Evolutionary conservation across 2,888 invertebrate species (phyloP), one percentile per base, ranked within the genome.

Genomic region (Steromphala cineraria): DNA sequence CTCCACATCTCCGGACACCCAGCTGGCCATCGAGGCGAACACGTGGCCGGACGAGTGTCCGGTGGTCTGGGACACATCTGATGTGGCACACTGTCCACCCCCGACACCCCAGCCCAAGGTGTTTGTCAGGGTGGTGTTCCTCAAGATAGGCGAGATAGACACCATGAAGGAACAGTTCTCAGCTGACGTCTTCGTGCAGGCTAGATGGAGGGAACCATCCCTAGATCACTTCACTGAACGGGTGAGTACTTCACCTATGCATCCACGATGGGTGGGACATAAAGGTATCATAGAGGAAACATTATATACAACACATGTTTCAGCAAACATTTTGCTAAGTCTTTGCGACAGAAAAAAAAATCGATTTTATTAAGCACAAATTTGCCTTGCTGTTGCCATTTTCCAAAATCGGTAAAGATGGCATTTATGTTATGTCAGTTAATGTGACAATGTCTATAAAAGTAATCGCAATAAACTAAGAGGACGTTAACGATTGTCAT

Each of bases 91-190:
- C 28, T 62, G 62, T 62, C 62, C 62, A 24, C 62, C 62, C 28
- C 62, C 62, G 13, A 62, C 28, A 13, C 62, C 62, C 28, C 62
- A 62, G 36, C 46, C 36, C 15, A 71, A 83, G n/a, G 91, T 92
- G 0, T 90, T 85, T 78, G 84, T 91, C 7, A 86, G 90, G 71
- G 87, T 89, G 7, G 90, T 91, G 0, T 92, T 92, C 82, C 86
- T 92, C 53, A 93, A 93, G 83, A 87, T 93, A 55, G 91, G 91
- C n/a, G 91, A 92, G 78, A 92, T 93, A n/a, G 90, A 92, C 82
- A 93, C 92, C 8, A 86, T 92, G n/a, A 91, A 92, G 80, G 93
- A 93, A 82, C 88, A 90, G 53, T 93, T 91, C 80, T 84, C 86
- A 53, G 92, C 91, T 2, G 92, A 92, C 75, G 88, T 92, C 1